These are phyloP conservation scores for Steinernema scapterisci DNA, from an alignment of 2,888 invertebrate genomes.

Conservation along the genomic window DNA sequence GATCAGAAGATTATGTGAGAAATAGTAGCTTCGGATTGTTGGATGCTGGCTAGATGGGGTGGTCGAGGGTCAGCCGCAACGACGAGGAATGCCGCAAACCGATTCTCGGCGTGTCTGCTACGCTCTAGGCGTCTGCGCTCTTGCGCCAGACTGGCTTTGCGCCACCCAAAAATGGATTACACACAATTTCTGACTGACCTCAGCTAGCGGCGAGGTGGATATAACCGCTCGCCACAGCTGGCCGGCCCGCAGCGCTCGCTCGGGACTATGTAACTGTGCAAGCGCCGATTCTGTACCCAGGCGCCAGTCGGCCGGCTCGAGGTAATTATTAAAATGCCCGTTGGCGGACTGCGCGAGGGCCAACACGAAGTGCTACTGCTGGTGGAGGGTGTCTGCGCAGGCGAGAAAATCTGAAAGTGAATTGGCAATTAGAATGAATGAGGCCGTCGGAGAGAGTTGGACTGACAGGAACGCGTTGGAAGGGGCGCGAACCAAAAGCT, in stretches of 20 bases:
- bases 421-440: slow-evolving; percentile 14
- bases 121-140: slow-evolving; percentile 28
- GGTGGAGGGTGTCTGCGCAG: neutral
- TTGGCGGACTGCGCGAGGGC: neutral
- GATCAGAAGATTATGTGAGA: neutral
- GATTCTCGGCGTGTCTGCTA: slow-evolving; percentile 27
- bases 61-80: slow-evolving; percentile 28
- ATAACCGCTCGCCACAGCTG: neutral
- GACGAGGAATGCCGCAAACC: slow-evolving; percentile 30
- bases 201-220: slow-evolving; percentile 20
- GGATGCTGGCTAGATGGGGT: slow-evolving; percentile 24
- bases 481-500: slow-evolving; percentile 14
- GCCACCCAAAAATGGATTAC: slow-evolving; percentile 33
- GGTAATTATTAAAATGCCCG: neutral
- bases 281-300: neutral
- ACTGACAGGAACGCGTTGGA: neutral
- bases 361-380: too few relatives aligned
- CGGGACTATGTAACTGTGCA: slow-evolving; percentile 12
- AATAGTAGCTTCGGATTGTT: neutral
- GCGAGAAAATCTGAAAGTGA: slow-evolving; percentile 12
- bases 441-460: neutral
- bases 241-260: neutral
- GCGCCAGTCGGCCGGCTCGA: neutral
- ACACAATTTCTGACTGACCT: slow-evolving; percentile 32
- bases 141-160: slow-evolving; percentile 22